These are phyloP conservation scores for Gastrophryne carolinensis DNA, from an alignment of 2,797 vertebrate genomes.

Conservation along the genomic window DNA sequence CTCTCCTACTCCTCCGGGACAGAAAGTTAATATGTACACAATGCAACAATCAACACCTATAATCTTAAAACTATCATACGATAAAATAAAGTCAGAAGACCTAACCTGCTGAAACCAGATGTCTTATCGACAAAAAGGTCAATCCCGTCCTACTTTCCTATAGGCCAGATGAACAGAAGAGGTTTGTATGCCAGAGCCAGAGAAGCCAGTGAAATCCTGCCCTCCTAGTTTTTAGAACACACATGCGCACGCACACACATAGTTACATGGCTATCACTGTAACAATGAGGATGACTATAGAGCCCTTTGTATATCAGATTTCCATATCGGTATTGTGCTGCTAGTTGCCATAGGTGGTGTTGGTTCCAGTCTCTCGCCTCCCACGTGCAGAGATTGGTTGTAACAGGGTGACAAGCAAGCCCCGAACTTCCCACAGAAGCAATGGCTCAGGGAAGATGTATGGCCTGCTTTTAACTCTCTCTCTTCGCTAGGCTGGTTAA, in stretches of 20 bases:
- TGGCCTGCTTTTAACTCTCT: background rate
- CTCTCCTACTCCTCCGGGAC: too few relatives aligned
- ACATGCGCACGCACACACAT: background rate
- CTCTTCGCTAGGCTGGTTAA: background rate
- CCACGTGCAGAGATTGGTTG: background rate
- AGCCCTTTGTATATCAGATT: conserved; percentile 42
- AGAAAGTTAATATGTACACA: too few relatives aligned
- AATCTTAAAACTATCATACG: too few relatives aligned
- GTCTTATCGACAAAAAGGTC: too few relatives aligned
- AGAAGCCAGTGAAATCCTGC: background rate
- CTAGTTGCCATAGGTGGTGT: background rate
- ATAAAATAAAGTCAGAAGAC: too few relatives aligned
- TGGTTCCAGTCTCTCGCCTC: background rate
- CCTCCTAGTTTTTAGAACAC: too few relatives aligned
- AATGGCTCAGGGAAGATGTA: background rate
- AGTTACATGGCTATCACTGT: conserved; percentile 8
- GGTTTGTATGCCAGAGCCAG: conserved; percentile 3
- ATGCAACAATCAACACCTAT: too few relatives aligned
- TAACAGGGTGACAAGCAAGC: conserved; percentile 12
- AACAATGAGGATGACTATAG: conserved; percentile 17
- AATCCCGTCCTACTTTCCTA: too few relatives aligned
- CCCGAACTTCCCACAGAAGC: conserved; percentile 10
- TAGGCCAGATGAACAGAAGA: background rate
- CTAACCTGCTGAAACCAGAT: too few relatives aligned
- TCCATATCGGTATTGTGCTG: conserved; percentile 23